These are phyloP conservation scores for Entomobrya multifasciata DNA, from an alignment of 2,888 invertebrate species.

Conservation along the genomic window DNA sequence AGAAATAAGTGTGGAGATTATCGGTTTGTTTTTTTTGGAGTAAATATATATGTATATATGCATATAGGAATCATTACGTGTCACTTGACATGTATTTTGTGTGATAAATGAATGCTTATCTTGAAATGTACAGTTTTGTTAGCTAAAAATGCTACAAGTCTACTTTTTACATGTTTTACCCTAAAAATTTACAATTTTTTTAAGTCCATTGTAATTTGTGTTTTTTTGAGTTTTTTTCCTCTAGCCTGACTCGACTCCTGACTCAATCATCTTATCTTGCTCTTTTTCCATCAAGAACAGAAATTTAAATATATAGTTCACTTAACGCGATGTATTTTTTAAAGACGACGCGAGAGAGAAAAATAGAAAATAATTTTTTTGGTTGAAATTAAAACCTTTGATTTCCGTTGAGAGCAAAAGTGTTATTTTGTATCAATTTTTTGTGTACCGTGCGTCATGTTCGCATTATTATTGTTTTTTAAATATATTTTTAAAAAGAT, in stretches of 20 bases:
- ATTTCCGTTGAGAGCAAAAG: constrained; percentile 6
- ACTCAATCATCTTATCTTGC: no score
- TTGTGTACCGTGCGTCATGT: not conserved
- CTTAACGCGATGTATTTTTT: no score
- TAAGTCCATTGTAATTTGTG: not conserved
- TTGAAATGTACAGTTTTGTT: constrained; percentile 30
- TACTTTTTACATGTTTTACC: not conserved
- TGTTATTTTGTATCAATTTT: not conserved
- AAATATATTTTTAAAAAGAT: no score
- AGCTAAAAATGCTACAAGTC: no score
- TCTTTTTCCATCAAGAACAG: no score
- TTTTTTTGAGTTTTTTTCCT: not conserved
- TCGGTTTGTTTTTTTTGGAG: no score
- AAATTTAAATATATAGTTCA: not conserved
- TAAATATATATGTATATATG: not conserved
- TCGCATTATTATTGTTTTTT: not conserved
- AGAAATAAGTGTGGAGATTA: no score
- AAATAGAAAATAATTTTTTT: constrained; percentile 8
- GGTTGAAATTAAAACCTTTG: no score
- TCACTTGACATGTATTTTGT: no score
- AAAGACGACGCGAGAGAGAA: not conserved
- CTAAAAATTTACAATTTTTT: not conserved
- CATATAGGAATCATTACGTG: constrained; percentile 23
- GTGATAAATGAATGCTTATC: constrained; percentile 1
- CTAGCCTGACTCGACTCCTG: not conserved